A percentile compares a stretch with the other conserved stretches of the same genome.
phyloP scores from a whole-genome alignment of 2,888 invertebrate genomes.

The Phengaris alcon region DNA sequence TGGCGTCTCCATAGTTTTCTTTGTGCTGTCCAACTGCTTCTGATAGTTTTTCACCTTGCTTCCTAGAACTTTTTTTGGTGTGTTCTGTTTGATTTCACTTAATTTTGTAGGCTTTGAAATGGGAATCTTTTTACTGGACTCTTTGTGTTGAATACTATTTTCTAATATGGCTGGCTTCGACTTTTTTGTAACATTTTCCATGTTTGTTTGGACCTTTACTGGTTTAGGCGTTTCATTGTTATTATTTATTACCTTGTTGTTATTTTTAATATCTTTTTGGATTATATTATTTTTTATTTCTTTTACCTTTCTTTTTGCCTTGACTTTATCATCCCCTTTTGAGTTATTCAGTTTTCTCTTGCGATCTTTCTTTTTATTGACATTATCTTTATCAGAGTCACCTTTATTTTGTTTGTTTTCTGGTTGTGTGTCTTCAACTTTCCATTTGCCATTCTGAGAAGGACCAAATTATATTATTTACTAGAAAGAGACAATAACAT shows the following conservation, averaged over 20 bases:
- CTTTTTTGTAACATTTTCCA: constrained; percentile 42
- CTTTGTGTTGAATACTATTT: constrained; percentile 27
- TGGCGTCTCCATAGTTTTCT: constrained; percentile 47
- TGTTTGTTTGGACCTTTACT: constrained; percentile 31
- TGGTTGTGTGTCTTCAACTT: constrained; percentile 52
- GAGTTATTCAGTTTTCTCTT: constrained; percentile 34
- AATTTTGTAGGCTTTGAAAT: constrained; percentile 20
- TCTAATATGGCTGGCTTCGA: not conserved
- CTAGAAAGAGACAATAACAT: not conserved
- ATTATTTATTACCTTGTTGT: constrained; percentile 28
- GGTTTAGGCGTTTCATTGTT: not conserved
- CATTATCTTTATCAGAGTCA: constrained; percentile 53
- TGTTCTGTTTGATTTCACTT: constrained; percentile 29
- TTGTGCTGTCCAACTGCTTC: constrained; percentile 45
- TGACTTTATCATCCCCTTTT: constrained; percentile 19
- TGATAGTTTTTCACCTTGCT: constrained; percentile 58
- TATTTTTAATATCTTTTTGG: constrained; percentile 36
- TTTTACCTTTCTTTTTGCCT: constrained; percentile 27
- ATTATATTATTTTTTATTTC: constrained; percentile 35
- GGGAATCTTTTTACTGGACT: constrained; percentile 34
- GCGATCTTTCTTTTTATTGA: constrained; percentile 42
- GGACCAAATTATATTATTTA: not conserved
- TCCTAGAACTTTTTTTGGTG: constrained; percentile 42
- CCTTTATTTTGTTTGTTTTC: constrained; percentile 41
- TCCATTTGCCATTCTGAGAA: constrained; percentile 48